Percentiles rank a stretch among this genome's conserved stretches.
Evolutionary conservation across 2,797 vertebrate species (phyloP).

Genomic region (Myiothlypis chrysogaster): DNA sequence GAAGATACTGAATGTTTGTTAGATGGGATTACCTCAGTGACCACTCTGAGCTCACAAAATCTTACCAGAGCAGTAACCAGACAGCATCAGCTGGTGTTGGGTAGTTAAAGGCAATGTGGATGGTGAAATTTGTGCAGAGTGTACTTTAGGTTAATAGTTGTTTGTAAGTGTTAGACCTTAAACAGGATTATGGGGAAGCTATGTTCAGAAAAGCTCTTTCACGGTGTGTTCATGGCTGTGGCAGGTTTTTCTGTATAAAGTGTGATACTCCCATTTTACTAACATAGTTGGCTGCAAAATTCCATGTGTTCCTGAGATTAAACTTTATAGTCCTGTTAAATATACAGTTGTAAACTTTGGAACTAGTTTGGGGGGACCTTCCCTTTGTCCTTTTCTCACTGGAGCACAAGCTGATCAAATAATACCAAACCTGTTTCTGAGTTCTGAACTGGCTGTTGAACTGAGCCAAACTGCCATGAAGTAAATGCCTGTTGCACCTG

Average conservation of each 20-base stretch:
- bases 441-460: neutral
- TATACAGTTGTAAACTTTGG: neutral
- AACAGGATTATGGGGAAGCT: neutral
- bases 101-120: neutral
- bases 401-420: neutral
- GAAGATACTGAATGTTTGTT: neutral
- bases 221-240: neutral
- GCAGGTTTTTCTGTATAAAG: neutral
- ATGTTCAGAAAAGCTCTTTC: neutral
- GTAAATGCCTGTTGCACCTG: slow-evolving; percentile 31
- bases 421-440: neutral
- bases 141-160: neutral
- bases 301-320: neutral
- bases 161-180: neutral
- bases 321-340: neutral
- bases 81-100: neutral
- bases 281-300: neutral
- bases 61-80: neutral
- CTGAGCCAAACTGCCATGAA: neutral
- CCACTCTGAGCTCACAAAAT: neutral
- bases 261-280: neutral
- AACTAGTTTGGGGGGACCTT: neutral
- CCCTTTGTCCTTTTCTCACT: neutral
- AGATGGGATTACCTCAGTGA: neutral
- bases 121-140: neutral